These are phyloP conservation scores for Centruroides sculpturatus DNA, from an alignment of 1,140 invertebrate species.

Conservation along the genomic window DNA sequence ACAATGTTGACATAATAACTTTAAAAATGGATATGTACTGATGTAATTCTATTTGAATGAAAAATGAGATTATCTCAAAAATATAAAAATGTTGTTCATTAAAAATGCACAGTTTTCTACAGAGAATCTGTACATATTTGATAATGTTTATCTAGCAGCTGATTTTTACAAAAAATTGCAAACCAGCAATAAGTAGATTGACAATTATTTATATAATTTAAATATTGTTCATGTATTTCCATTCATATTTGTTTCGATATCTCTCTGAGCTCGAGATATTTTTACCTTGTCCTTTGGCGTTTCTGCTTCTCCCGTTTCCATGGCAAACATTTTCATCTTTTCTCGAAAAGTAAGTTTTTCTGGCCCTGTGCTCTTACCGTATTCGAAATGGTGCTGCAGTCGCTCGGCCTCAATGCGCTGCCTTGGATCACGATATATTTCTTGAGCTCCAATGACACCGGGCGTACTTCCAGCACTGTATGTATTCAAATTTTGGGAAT, in stretches of 20 bases:
- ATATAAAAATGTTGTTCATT: too few relatives aligned
- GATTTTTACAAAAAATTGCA: too few relatives aligned
- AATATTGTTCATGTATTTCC: conserved; percentile 2
- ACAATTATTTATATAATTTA: too few relatives aligned
- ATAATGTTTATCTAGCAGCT: too few relatives aligned
- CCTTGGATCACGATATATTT: conserved; percentile 81
- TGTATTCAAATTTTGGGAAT: conserved; percentile 15
- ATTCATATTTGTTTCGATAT: conserved; percentile 47
- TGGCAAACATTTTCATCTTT: conserved; percentile 95
- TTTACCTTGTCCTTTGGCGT: conserved; percentile 84
- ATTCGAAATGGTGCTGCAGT: conserved; percentile 50
- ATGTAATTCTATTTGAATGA: too few relatives aligned
- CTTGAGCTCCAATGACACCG: conserved; percentile 84
- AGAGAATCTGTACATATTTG: too few relatives aligned
- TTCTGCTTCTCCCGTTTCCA: conserved; percentile 66
- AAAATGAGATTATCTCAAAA: too few relatives aligned
- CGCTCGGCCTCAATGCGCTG: conserved; percentile 56
- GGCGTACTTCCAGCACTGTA: conserved; percentile 42
- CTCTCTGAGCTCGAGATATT: conserved; percentile 77
- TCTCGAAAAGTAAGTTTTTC: conserved; percentile 86
- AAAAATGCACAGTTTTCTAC: too few relatives aligned
- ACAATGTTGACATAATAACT: too few relatives aligned
- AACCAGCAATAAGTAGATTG: too few relatives aligned
- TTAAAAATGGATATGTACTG: too few relatives aligned
- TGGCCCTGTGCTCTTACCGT: conserved; percentile 48